A percentile compares a stretch with the other conserved stretches of the same genome.
These are phyloP conservation scores for Nomada fucata DNA, from an alignment of 2,888 invertebrate genomes.

Conservation along the genomic window DNA sequence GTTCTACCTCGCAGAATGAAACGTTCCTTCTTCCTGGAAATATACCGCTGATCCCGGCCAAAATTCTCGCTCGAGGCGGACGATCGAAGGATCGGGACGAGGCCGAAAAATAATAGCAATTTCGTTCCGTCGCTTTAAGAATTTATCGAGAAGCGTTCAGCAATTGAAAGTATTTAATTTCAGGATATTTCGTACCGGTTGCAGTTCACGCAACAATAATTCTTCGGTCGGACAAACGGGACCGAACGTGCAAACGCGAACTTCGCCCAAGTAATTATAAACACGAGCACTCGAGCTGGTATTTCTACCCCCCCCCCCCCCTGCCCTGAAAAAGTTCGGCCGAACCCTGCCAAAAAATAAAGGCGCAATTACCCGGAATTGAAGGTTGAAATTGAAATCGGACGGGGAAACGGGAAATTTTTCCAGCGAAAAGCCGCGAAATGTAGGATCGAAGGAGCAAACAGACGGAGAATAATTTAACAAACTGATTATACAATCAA, in stretches of 20 bases:
- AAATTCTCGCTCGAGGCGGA: background rate
- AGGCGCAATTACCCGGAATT: background rate
- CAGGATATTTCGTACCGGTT: no score
- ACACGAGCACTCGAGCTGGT: no score
- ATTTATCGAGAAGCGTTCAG: no score
- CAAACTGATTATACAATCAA: slow-evolving; percentile 51
- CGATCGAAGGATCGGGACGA: background rate
- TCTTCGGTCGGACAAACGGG: no score
- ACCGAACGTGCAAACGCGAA: no score
- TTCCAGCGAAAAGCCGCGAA: slow-evolving; percentile 1
- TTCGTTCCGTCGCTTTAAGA: no score
- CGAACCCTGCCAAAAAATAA: background rate
- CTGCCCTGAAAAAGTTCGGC: no score
- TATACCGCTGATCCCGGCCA: background rate
- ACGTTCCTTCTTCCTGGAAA: slow-evolving; percentile 42
- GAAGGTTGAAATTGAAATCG: background rate
- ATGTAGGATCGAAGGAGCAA: slow-evolving; percentile 10
- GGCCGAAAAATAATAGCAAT: background rate
- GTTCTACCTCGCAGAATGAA: slow-evolving; percentile 24
- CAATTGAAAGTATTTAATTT: no score
- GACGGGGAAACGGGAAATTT: background rate
- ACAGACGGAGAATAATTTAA: slow-evolving; percentile 36
- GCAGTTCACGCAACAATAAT: no score
- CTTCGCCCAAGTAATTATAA: no score
- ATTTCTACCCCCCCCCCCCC: background rate